Evolutionary conservation across 1,140 invertebrate species (phyloP).

Genomic region (Gonatopus flavifemur): DNA sequence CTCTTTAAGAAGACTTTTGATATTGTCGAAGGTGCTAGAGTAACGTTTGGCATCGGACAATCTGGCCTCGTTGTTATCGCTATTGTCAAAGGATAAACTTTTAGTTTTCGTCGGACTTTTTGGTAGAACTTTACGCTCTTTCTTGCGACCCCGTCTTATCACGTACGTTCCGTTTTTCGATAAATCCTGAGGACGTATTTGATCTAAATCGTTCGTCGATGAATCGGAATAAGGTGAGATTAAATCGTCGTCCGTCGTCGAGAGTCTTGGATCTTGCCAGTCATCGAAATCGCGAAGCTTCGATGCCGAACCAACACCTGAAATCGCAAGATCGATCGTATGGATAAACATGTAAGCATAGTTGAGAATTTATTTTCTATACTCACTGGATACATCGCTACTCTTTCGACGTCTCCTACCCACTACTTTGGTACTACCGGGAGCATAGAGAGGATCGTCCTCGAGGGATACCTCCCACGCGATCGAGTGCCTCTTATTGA

Average conservation of each 20-base stretch:
- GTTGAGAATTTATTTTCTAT: not conserved
- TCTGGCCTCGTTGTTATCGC: conserved; percentile 56
- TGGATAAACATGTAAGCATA: not conserved
- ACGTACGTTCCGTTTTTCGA: conserved; percentile 72
- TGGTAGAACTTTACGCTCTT: conserved; percentile 58
- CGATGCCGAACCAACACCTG: conserved; percentile 63
- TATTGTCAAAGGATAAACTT: conserved; percentile 51
- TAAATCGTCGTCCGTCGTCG: conserved; percentile 67
- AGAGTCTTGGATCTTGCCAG: conserved; percentile 65
- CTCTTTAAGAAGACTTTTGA: conserved; percentile 70
- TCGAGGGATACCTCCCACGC: conserved; percentile 81
- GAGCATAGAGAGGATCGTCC: conserved; percentile 68
- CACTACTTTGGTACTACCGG: conserved; percentile 72
- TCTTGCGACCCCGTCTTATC: conserved; percentile 66
- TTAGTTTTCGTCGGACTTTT: conserved; percentile 55
- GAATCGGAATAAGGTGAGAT: conserved; percentile 70
- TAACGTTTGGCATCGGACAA: conserved; percentile 68
- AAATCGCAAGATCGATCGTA: conserved; percentile 26
- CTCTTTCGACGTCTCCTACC: conserved; percentile 60
- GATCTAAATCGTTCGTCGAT: conserved; percentile 58
- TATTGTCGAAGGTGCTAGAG: conserved; percentile 78
- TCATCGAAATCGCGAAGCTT: conserved; percentile 65
- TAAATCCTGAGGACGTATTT: conserved; percentile 58
- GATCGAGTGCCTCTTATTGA: conserved; percentile 74
- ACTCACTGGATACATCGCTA: conserved; percentile 61